These are phyloP conservation scores for Xenopus petersii DNA, from an alignment of 2,797 vertebrate species.

Conservation along the genomic window DNA sequence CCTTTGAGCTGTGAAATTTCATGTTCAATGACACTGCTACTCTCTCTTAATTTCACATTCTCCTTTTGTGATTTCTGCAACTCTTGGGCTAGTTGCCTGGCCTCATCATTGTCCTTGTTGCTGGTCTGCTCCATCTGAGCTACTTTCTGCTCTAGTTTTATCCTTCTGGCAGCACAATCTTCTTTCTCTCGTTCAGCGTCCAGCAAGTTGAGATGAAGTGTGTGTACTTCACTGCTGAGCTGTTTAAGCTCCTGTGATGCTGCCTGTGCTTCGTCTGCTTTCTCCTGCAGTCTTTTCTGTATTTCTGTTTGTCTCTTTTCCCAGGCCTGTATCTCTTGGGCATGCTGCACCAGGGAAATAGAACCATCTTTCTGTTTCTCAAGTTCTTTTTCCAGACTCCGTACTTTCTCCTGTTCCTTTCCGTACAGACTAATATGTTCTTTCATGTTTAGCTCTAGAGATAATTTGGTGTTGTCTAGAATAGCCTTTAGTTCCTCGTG, in stretches of 20 bases:
- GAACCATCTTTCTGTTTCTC: constrained; percentile 60
- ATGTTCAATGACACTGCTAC: constrained; percentile 76
- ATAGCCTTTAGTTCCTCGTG: constrained; percentile 72
- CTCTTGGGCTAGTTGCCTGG: constrained; percentile 11
- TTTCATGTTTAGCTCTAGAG: constrained; percentile 69
- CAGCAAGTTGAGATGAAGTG: constrained; percentile 67
- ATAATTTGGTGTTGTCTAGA: constrained; percentile 65
- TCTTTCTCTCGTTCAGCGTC: constrained; percentile 71
- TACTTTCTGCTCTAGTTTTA: constrained; percentile 12
- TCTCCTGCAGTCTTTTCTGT: constrained; percentile 65
- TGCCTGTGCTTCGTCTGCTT: constrained; percentile 71
- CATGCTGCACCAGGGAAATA: constrained; percentile 64
- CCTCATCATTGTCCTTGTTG: constrained; percentile 18
- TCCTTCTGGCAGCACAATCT: constrained; percentile 70
- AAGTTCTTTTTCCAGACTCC: constrained; percentile 69
- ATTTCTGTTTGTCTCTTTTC: constrained; percentile 63
- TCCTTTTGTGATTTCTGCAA: constrained; percentile 16
- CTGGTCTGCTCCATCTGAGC: constrained; percentile 23
- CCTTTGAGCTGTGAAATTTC: constrained; percentile 88
- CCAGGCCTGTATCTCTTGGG: constrained; percentile 65
- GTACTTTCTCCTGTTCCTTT: constrained; percentile 63
- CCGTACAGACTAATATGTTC: constrained; percentile 59
- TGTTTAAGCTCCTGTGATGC: constrained; percentile 68
- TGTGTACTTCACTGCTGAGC: constrained; percentile 76
- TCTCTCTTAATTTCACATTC: constrained; percentile 77